These are phyloP conservation scores for Lagocephalus sceleratus DNA, from an alignment of 2,797 vertebrate species.

Conservation along the genomic window DNA sequence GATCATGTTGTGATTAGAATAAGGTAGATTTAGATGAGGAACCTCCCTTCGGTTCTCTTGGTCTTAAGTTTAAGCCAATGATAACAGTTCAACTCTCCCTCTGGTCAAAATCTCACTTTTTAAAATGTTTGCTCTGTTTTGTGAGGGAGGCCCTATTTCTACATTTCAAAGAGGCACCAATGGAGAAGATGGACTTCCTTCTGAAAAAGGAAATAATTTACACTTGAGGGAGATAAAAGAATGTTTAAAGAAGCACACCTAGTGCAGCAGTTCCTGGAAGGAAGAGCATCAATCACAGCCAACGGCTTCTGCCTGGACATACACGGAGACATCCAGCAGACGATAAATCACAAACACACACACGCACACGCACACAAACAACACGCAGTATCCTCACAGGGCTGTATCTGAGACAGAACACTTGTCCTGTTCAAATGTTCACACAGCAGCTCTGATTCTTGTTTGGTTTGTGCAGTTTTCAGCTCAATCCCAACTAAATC, in stretches of 20 bases:
- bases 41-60: no score
- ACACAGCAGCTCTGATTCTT: constrained; percentile 1
- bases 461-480: background rate
- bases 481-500: background rate
- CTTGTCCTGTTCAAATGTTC: background rate
- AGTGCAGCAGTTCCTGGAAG: no score
- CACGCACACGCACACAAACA: background rate
- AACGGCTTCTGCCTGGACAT: constrained; percentile 8
- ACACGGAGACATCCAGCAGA: constrained; percentile 16
- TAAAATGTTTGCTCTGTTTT: no score
- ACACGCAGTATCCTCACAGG: background rate
- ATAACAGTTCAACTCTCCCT: no score
- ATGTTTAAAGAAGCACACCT: constrained; percentile 1
- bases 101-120: no score
- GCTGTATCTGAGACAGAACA: background rate
- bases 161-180: constrained; percentile 2
- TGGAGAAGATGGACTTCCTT: background rate
- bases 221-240: constrained; percentile 5
- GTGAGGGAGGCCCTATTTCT: no score
- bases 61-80: no score
- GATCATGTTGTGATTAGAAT: no score
- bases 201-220: constrained; percentile 13
- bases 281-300: constrained; percentile 13
- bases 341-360: constrained; percentile 7
- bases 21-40: no score